Evolutionary conservation across 2,113 vertebrate species (phyloP), one percentile per base, ranked within the genome.

Genomic region (Falco punctatus): DNA sequence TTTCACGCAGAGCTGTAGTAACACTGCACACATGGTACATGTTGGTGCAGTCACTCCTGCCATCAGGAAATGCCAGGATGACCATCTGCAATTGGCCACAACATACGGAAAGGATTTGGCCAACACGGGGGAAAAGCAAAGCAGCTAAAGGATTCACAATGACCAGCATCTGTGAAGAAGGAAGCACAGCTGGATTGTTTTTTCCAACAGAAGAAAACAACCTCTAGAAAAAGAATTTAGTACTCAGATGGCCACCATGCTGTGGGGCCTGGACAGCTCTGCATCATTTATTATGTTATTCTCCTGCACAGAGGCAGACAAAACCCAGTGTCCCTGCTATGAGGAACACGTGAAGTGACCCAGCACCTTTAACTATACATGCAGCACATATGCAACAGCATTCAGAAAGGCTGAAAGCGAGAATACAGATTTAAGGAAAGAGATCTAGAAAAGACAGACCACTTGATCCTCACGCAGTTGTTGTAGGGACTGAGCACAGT

Each of bases 11-110:
- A 59, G 55, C 81, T 96, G 49, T 10, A 72, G 72, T 46, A 81
- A 85, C 71, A 40, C 51, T 8, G 89, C 77, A 91, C 88, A 89
- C 90, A 54, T 70, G 94, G 86, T 6, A 82, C 49, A 21, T 1
- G 62, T 16, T 74, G 91, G n/a, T 77, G 89, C 84, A 90, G 81
- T 32, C 58, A 42, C 77, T 91, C 67, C 91, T 83, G 95, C 86
- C 94, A 95, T 6, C 61, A 89, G 91, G 92, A 97, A 96, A 96
- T 4, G 23, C 51, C 81, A 89, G 64, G 92, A 75, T 75, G 92
- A 97, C 92, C 98, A 95, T 95, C 94, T 94, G 95, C 92, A 88
- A 91, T 81, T 65, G 94, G 96, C 86, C 94, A 49, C n/a, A 66
- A 66, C 97, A 94, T 27, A 73, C 75, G 97, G 95, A 90, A 86